Percentiles rank a stretch among this genome's conserved stretches.
Conservation (phyloP, 2,797 vertebrate species). For the Rhinella marina region DNA sequence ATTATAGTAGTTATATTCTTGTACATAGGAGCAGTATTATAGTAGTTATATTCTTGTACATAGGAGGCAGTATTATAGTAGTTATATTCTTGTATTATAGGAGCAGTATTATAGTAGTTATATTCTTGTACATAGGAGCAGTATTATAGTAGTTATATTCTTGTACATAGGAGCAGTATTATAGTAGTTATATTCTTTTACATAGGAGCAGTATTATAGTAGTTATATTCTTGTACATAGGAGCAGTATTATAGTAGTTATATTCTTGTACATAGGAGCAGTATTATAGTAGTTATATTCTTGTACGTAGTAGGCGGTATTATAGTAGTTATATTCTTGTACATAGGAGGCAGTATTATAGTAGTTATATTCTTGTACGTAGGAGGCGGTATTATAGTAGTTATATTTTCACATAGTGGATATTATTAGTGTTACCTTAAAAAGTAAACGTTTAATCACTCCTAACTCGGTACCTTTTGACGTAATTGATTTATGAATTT, state of each 20-base stretch:
- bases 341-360: background rate
- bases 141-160: conserved; percentile 1
- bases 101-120: background rate
- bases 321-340: conserved; percentile 3
- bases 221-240: background rate
- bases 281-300: conserved; percentile 1
- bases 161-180: background rate
- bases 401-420: background rate
- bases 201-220: conserved; percentile 1
- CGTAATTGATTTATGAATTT: too few relatives aligned
- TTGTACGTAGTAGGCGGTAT: background rate
- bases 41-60: conserved; percentile 1
- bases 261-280: background rate
- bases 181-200: conserved; percentile 7
- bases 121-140: background rate
- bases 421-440: too few relatives aligned
- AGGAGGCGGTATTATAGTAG: background rate
- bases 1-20: conserved; percentile 1
- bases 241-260: background rate
- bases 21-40: background rate
- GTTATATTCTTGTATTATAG: background rate
- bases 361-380: background rate
- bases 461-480: too few relatives aligned
- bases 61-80: conserved; percentile 1
- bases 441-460: too few relatives aligned